phyloP scores from a whole-genome alignment of 2,797 vertebrate genomes.

The Cyprinella venusta region DNA sequence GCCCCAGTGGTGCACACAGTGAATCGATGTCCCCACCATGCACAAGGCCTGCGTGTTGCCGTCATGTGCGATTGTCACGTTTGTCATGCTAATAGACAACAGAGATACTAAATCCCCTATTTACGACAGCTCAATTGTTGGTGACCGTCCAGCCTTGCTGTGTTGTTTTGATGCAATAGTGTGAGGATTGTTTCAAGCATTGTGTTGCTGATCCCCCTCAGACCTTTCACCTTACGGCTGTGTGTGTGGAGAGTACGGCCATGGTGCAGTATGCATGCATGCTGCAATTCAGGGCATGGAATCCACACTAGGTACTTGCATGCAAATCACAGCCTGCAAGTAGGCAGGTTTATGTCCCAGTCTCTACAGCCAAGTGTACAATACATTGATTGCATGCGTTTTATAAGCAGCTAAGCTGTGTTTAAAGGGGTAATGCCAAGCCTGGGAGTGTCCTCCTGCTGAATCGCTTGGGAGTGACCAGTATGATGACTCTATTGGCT shows the following conservation, averaged over 20 bases:
- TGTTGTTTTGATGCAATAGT: conserved; percentile 63
- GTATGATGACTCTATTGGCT: conserved; percentile 53
- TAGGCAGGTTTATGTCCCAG: background rate
- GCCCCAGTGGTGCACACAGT: conserved; percentile 7
- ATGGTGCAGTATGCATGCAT: background rate
- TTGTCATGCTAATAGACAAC: conserved; percentile 73
- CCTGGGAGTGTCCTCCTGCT: conserved; percentile 47
- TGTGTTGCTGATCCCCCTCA: conserved; percentile 59
- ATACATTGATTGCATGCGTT: conserved; percentile 23
- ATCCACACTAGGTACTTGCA: conserved; percentile 19
- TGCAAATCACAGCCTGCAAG: conserved; percentile 27
- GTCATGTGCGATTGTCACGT: conserved; percentile 60
- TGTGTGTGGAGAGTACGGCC: background rate
- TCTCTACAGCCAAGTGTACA: background rate
- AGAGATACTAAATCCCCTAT: conserved; percentile 65
- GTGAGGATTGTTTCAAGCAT: conserved; percentile 63
- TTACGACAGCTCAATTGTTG: conserved; percentile 62
- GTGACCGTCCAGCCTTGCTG: conserved; percentile 54
- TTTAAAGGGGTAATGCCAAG: conserved; percentile 29
- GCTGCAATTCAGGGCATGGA: conserved; percentile 29
- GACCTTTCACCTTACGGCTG: conserved; percentile 49
- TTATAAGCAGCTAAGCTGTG: conserved; percentile 9
- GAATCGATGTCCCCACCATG: background rate
- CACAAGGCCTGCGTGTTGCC: conserved; percentile 36
- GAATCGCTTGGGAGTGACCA: conserved; percentile 53